Conservation (phyloP, 2,113 vertebrate species). For the Platanista minor region DNA sequence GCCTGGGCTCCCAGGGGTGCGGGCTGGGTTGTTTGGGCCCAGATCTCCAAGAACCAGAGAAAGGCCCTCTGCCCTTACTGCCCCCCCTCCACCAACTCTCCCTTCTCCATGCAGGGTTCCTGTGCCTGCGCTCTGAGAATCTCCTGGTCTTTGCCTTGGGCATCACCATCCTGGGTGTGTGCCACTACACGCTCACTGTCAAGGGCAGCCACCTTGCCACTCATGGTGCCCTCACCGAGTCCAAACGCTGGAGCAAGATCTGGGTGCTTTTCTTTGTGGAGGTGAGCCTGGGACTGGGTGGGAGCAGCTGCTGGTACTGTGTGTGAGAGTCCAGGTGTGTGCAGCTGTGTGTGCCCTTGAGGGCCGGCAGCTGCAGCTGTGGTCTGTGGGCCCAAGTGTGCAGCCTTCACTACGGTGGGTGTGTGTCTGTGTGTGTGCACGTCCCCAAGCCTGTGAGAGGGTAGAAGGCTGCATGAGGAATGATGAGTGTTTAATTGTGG, state of each 20-base stretch:
- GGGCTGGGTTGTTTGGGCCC: not conserved
- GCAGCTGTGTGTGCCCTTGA: not conserved
- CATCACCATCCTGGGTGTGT: slow-evolving; percentile 84
- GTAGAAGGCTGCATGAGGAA: not conserved
- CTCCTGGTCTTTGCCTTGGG: slow-evolving; percentile 80
- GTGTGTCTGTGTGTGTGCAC: not conserved
- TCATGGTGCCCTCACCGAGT: slow-evolving; percentile 88
- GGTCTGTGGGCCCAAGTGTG: not conserved
- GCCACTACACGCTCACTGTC: slow-evolving; percentile 86
- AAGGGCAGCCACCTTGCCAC: slow-evolving; percentile 94
- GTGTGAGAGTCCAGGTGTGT: not conserved
- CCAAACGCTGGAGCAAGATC: slow-evolving; percentile 84
- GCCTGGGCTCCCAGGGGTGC: not conserved
- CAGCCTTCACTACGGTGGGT: too few relatives aligned
- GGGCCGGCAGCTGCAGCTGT: not conserved
- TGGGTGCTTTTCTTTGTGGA: slow-evolving; percentile 94
- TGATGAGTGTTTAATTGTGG: rapidly evolving
- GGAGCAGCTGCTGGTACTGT: rapidly evolving
- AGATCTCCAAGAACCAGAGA: not conserved
- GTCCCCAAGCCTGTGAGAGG: not conserved
- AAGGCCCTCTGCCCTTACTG: not conserved
- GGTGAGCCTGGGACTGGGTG: slow-evolving; percentile 77
- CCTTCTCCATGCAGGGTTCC: slow-evolving; percentile 81
- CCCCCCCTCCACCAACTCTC: not conserved
- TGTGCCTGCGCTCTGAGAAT: slow-evolving; percentile 84